phyloP scores from a whole-genome alignment of 2,888 invertebrate species.

The Iphiclides podalirius region DNA sequence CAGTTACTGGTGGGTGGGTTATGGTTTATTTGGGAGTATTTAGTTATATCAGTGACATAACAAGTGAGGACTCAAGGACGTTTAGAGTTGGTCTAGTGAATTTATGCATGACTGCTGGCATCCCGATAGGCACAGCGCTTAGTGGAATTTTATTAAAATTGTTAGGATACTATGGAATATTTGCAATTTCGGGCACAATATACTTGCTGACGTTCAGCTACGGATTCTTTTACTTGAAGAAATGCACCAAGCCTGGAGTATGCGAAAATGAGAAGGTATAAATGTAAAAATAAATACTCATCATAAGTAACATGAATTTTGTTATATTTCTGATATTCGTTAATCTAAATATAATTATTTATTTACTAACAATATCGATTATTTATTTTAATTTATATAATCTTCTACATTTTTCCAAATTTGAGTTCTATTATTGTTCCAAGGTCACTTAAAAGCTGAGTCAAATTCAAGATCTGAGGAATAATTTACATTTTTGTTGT shows the following conservation, averaged over 20 bases:
- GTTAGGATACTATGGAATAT: conserved; percentile 68
- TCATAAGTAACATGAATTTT: not conserved
- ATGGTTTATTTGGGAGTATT: conserved; percentile 79
- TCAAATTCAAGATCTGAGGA: too few relatives aligned
- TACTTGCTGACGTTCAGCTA: conserved; percentile 66
- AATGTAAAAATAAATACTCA: not conserved
- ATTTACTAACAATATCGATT: not conserved
- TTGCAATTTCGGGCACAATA: conserved; percentile 49
- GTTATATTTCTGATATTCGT: too few relatives aligned
- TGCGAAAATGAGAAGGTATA: conserved; percentile 47
- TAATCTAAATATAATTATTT: too few relatives aligned
- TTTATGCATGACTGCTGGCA: conserved; percentile 78
- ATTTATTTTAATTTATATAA: too few relatives aligned
- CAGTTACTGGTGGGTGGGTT: conserved; percentile 77
- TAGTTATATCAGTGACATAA: conserved; percentile 82
- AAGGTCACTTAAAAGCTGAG: too few relatives aligned
- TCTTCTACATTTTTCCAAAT: too few relatives aligned
- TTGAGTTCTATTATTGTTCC: too few relatives aligned
- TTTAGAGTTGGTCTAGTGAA: conserved; percentile 81
- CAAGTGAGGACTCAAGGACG: conserved; percentile 76
- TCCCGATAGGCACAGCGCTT: conserved; percentile 77
- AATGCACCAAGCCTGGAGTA: conserved; percentile 49
- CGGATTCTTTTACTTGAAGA: conserved; percentile 51
- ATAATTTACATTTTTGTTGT: too few relatives aligned
- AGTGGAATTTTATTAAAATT: conserved; percentile 72